Base-by-base conservation (phyloP, 1,140 invertebrate species). In the Maniola jurtina region DNA sequence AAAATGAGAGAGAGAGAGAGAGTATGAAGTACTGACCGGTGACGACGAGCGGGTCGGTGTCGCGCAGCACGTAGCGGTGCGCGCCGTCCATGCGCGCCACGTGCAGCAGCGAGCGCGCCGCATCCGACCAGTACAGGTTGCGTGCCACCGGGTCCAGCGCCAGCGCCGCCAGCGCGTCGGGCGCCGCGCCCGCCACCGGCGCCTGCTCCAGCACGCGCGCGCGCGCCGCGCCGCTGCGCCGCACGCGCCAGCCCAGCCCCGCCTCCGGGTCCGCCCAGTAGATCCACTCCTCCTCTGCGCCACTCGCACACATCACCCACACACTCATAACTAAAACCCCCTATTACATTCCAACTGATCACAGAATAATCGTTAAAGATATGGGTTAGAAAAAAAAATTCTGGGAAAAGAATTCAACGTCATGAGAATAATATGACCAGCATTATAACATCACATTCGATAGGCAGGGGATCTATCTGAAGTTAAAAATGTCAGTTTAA, bases 71-170 rank as follows among this genome's bases (percentile, higher is more conserved):
- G 88, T 96, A 97, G 35, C 97, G 91, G 75, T 94, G 93, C 0
- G 92, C 92, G 5, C 97, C 98, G 87, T 97, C 95, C 7, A 97
- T 81, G 15, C 95, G 92, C 0, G 95, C 92, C 3, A 98, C 97
- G 89, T 97, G 96, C 54, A 99, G 96, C 8, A 96, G 81, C 96
- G 95, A 66, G 5, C 97, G 94, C 16, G 95, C 95, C 2, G 96
- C 95, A 83, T 98, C 97, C 55, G 96, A 95, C 97, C 97, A 98
- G 84, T 98, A 98, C 38, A 99, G 92, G 86, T 98, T 98, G 34
- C 95, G 92, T 10, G 95, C 95, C 16, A 96, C 92, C 96, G 96
- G 97, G 87, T 98, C 97, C 25, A 98, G 92, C 0, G 96, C 96
- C 33, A 98, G 91, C 6, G 93, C 94, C 50, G 94, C 92, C 7